Evolutionary conservation across 2,797 vertebrate genomes (phyloP), one percentile per base, ranked within the genome.

Genomic region (Miopithecus talapoin): DNA sequence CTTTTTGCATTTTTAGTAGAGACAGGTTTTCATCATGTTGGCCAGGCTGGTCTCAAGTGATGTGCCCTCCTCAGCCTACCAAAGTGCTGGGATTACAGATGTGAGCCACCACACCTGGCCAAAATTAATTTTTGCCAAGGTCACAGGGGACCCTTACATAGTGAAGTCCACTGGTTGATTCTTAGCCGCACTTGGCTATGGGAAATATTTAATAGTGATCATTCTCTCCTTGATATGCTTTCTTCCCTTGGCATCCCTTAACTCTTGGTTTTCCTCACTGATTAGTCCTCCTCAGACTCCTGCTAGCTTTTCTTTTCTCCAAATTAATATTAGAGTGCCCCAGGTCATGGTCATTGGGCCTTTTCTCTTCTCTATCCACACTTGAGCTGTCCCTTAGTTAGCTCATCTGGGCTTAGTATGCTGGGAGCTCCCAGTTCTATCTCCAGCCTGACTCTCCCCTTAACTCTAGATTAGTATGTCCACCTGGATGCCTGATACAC

Each of bases 361-460:
- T 81, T 41, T 95, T 78, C 93, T 78, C 85, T 86, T 86, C 75
- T 84, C 43, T 70, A 2, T 19, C 7, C n/a, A n/a, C 17, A 24
- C 5, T 53, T 30, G 39, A 0, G 13, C n/a, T 39, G 26, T 22
- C 68, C 24, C 68, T 95, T 28, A 26, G 4, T 55, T 36, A 85
- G 41, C 41, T 85, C 41, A 48, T 53, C 4, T 30, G 55, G 39
- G 33, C 36, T 61, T 13, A 24, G 36, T 24, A 30, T 30, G 16
- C 61, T 41, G 75, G 84, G 30, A 21, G 22, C 59, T 61, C 50
- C 68, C 36, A 30, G 13, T 4, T 53, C 64, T 61, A 28, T 76
- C 90, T 95, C 36, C 50, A n/a, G 57, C 36, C 12, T 21, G 21
- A 4, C 21, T 91, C 79, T 64, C 59, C 48, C 3, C n/a, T 48